These are phyloP conservation scores for Tokudaia muenninki DNA, from an alignment of 2,797 vertebrate genomes.

Conservation along the genomic window DNA sequence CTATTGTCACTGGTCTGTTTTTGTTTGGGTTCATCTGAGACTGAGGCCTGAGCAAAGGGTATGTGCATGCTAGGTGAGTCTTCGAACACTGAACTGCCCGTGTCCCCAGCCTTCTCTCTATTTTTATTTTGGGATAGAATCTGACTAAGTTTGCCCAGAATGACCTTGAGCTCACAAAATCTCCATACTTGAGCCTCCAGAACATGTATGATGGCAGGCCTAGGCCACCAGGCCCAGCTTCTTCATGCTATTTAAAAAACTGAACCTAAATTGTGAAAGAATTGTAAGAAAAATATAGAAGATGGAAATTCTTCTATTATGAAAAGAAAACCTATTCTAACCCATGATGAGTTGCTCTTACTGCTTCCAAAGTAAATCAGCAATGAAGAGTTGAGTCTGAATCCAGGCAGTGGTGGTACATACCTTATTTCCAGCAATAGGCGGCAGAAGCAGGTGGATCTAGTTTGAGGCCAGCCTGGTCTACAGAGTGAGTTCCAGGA, in stretches of 20 bases:
- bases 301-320: neutral
- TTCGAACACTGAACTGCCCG: neutral
- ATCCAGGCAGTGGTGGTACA: neutral
- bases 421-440: neutral
- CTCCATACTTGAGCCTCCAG: neutral
- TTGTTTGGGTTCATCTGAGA: neutral
- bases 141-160: neutral
- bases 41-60: neutral
- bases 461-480: neutral
- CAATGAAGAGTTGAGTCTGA: neutral
- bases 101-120: too few species aligned
- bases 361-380: neutral
- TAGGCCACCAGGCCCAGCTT: neutral
- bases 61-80: too few species aligned
- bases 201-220: neutral
- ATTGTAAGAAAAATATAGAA: neutral
- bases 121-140: neutral
- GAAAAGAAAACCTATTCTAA: neutral
- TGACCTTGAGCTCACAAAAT: neutral
- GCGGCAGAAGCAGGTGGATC: neutral
- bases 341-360: neutral
- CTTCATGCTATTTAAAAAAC: neutral
- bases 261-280: conserved; percentile 7
- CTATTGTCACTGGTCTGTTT: neutral
- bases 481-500: neutral